Percentiles rank a stretch among this genome's conserved stretches.
Conservation (phyloP, 2,888 invertebrate genomes). For the Cybosia mesomella region DNA sequence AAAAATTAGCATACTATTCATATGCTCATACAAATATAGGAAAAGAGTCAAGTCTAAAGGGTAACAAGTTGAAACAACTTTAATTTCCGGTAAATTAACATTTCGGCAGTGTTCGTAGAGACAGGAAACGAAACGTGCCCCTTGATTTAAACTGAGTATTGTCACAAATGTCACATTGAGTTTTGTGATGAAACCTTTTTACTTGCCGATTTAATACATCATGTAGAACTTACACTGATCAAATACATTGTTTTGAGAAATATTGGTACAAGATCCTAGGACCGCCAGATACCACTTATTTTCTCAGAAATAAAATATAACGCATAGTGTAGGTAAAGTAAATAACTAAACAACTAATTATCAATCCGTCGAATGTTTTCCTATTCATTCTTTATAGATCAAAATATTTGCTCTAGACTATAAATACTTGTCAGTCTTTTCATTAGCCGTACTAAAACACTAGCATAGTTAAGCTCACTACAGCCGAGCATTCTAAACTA, state of each 20-base stretch:
- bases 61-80: conserved; percentile 82
- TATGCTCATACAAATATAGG: conserved; percentile 56
- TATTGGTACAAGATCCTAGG: no score
- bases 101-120: conserved; percentile 73
- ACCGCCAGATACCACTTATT: no score
- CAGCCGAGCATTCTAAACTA: conserved; percentile 51
- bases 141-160: conserved; percentile 71
- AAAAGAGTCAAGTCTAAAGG: conserved; percentile 73
- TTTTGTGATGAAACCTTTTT: conserved; percentile 39
- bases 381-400: conserved; percentile 25
- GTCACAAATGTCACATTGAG: conserved; percentile 40
- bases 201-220: conserved; percentile 29
- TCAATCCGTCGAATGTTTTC: background rate
- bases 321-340: no score
- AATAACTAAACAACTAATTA: background rate
- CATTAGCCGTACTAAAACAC: conserved; percentile 50
- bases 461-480: conserved; percentile 67
- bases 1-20: conserved; percentile 59
- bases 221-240: background rate
- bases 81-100: conserved; percentile 86
- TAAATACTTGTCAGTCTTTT: conserved; percentile 47
- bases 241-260: no score
- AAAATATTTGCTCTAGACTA: conserved; percentile 35
- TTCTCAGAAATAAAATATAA: no score
- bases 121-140: conserved; percentile 74